phyloP scores from a whole-genome alignment of 1,140 invertebrate genomes.

The Whitmania pigra region DNA sequence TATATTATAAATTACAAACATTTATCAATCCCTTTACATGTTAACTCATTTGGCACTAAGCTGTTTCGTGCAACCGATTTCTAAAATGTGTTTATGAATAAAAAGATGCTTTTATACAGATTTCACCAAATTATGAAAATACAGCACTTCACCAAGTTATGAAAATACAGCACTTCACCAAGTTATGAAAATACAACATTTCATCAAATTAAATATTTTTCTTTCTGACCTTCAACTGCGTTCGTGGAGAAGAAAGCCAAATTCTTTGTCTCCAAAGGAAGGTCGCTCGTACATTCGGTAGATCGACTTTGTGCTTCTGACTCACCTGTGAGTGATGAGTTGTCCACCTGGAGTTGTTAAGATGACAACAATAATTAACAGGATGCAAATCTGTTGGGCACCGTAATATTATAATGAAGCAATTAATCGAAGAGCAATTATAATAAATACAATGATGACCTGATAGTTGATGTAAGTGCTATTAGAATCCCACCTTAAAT shows the following conservation, averaged over 20 bases:
- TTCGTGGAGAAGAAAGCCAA: constrained; percentile 93
- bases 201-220: too few species aligned
- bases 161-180: constrained; percentile 40
- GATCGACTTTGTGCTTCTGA: constrained; percentile 84
- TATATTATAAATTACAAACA: too few species aligned
- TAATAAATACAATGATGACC: not conserved
- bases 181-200: constrained; percentile 47
- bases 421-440: not conserved
- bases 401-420: not conserved
- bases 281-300: constrained; percentile 81
- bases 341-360: constrained; percentile 39
- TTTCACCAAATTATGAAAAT: constrained; percentile 42
- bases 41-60: too few species aligned
- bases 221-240: constrained; percentile 59
- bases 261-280: constrained; percentile 89
- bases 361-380: not conserved
- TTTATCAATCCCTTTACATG: too few species aligned
- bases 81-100: too few species aligned
- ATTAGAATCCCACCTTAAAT: constrained; percentile 49
- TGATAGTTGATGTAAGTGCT: not conserved
- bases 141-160: too few species aligned
- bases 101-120: too few species aligned
- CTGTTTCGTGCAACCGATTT: too few species aligned
- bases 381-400: too few species aligned
- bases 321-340: constrained; percentile 72